Percentiles rank a stretch among this genome's conserved stretches.
phyloP scores from a whole-genome alignment of 37 sponge, comb jelly and placozoan species.

The Chondrosia reniformis region DNA sequence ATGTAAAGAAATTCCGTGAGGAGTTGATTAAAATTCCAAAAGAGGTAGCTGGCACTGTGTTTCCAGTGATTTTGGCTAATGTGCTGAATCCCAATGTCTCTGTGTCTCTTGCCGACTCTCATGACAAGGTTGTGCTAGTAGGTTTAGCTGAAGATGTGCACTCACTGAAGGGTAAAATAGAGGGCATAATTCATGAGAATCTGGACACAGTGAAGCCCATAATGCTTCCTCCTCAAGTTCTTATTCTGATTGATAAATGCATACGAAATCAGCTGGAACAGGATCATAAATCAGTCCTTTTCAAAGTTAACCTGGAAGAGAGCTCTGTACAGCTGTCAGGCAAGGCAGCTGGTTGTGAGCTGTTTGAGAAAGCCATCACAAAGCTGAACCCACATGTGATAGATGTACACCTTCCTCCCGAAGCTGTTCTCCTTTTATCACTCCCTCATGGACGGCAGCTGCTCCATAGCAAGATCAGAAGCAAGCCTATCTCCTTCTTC shows the following conservation, averaged over 20 bases:
- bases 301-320: background rate
- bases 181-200: background rate
- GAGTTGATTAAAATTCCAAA: background rate
- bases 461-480: background rate
- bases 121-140: background rate
- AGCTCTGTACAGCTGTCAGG: background rate
- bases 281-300: background rate
- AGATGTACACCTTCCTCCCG: background rate
- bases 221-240: background rate
- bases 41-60: background rate
- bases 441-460: background rate
- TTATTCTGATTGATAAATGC: background rate
- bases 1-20: background rate
- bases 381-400: background rate
- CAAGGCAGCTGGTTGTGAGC: background rate
- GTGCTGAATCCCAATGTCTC: background rate
- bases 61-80: background rate
- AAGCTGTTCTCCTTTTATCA: background rate
- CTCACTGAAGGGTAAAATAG: background rate
- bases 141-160: background rate
- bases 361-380: background rate
- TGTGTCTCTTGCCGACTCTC: background rate
- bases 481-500: background rate
- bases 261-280: background rate
- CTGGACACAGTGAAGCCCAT: background rate